A percentile compares a stretch with the other conserved stretches of the same genome.
phyloP scores from a whole-genome alignment of 2,113 vertebrate species.

The Gulo gulo region DNA sequence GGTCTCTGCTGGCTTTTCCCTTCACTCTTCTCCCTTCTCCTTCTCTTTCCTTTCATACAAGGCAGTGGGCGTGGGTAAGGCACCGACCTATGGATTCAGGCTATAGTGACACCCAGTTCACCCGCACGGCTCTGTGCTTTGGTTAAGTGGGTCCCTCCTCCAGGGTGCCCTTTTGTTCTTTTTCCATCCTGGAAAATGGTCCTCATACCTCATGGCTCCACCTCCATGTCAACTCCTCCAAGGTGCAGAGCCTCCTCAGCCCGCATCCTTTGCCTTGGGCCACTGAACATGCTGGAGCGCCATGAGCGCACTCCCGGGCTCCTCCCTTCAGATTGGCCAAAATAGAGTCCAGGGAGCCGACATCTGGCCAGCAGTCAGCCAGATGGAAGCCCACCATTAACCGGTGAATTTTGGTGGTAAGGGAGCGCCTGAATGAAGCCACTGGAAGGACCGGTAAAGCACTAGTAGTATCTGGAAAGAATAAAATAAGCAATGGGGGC shows the following conservation, averaged over 20 bases:
- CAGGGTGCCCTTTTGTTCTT: neutral
- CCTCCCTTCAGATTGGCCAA: neutral
- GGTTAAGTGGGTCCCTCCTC: neutral
- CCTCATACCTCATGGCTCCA: neutral
- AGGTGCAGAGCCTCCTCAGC: neutral
- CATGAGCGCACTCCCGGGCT: neutral
- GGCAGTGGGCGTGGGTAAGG: neutral
- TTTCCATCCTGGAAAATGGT: neutral
- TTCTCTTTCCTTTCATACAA: neutral
- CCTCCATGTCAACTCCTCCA: neutral
- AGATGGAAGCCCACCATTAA: neutral
- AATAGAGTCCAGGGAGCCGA: neutral
- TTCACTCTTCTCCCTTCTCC: neutral
- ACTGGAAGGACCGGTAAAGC: conserved; percentile 31
- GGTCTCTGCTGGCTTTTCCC: neutral
- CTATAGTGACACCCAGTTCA: neutral
- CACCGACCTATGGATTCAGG: neutral
- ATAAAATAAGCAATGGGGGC: neutral
- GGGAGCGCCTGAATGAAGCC: neutral
- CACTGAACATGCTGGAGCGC: neutral
- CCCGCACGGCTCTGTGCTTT: neutral
- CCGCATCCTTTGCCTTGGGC: neutral
- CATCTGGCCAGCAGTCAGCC: neutral
- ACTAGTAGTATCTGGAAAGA: conserved; percentile 17
- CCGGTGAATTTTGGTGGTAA: neutral